These are phyloP conservation scores for Linnaemya vulpina DNA, from an alignment of 2,888 invertebrate species.

Conservation along the genomic window DNA sequence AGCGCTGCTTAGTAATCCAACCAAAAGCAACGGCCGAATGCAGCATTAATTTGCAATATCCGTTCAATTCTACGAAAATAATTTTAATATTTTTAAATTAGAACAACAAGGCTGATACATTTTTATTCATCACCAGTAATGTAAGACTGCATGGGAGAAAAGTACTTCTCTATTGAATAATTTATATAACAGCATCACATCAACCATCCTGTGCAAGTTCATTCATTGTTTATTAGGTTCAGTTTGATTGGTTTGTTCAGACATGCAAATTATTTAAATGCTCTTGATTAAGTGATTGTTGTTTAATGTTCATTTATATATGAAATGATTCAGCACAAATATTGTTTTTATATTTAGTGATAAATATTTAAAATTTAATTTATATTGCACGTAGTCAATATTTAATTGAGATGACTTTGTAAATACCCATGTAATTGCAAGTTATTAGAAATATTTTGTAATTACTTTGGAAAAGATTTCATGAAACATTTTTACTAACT, in stretches of 20 bases:
- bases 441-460: neutral
- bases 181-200: neutral
- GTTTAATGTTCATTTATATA: slow-evolving; percentile 34
- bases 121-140: too few species aligned
- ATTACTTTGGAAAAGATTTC: neutral
- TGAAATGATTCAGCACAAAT: slow-evolving; percentile 13
- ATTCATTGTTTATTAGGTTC: slow-evolving; percentile 5
- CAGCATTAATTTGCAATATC: too few species aligned
- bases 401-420: neutral
- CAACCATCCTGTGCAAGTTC: neutral
- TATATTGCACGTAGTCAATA: slow-evolving; percentile 14
- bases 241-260: slow-evolving; percentile 61
- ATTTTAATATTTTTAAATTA: too few species aligned
- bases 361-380: slow-evolving; percentile 42
- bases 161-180: neutral
- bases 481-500: too few species aligned
- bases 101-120: too few species aligned
- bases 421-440: neutral
- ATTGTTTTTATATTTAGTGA: neutral
- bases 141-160: neutral
- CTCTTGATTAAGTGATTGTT: slow-evolving; percentile 61
- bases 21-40: too few species aligned
- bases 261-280: slow-evolving; percentile 62
- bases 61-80: too few species aligned
- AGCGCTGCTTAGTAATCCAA: too few species aligned